Base-by-base conservation (phyloP, 2,888 invertebrate species). In the Cheilosia variabilis region DNA sequence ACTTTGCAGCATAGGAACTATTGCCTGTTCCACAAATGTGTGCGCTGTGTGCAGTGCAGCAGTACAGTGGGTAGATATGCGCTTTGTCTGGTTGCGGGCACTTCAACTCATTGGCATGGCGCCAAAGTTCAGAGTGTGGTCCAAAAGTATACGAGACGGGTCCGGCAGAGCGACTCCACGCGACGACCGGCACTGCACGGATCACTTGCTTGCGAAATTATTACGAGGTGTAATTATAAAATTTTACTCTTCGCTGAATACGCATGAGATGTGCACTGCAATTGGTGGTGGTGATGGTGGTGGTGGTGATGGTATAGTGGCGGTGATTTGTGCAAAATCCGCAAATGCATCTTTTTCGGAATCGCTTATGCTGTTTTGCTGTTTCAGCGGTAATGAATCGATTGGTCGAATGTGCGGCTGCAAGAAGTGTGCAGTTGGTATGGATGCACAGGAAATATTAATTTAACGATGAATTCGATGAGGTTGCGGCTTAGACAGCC, bases 191-290 rank as follows among this genome's bases (percentile, higher is more conserved):
- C 75, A 71, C 80, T 71, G 50, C 84, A 76, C 71, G 75, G 75
- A 84, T 80, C 71, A 84, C 53, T 78, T 71, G 84, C 69, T 53
- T 80, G 71, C 65, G 34, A 80, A 75, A 71, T 75, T 55, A 66
- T 75, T 84, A 66, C 79, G 69, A 76, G 75, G 43, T 71, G 80
- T 80, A 84, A 84, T 84, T 84, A 84, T 58, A 80, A 84, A 84
- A 84, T 84, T 84, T 80, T 80, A 76, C 80, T 84, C 66, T 62
- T 72, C 60, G 71, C 24, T 66, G 71, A 58, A 47, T 66, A 52
- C 57, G 66, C 47, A 55, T 19, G 75, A 69, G 68, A 80, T 80
- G 75, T 41, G 34, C 41, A 50, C 58, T 52, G 57, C 10, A 57
- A 15, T 15, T 24, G 17, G 27, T 62, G 27, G 45, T 31, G 57